Percentiles rank a stretch among this genome's conserved stretches.
Conservation (phyloP, 2,797 vertebrate genomes). For the Xenentodon cancila region DNA sequence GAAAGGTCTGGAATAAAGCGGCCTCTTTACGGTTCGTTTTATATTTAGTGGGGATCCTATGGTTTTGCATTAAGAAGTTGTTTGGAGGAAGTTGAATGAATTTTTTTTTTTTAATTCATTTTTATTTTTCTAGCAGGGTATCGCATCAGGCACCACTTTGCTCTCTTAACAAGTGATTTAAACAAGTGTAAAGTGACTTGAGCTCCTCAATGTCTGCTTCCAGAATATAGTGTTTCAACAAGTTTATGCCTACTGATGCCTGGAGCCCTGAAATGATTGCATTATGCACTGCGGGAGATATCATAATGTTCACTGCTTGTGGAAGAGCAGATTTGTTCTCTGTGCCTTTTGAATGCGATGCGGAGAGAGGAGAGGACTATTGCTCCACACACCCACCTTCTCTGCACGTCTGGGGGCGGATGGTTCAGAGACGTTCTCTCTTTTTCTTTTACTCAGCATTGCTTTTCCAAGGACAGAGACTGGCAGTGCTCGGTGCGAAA, state of each 20-base stretch:
- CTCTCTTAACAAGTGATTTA: constrained; percentile 49
- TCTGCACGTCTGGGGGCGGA: constrained; percentile 78
- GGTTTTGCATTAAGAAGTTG: constrained; percentile 19
- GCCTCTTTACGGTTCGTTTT: constrained; percentile 6
- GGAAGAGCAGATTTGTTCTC: constrained; percentile 75
- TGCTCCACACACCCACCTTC: constrained; percentile 83
- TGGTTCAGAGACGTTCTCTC: constrained; percentile 78
- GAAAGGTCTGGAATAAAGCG: constrained; percentile 31
- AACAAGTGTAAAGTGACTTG: constrained; percentile 68
- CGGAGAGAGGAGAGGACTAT: constrained; percentile 72
- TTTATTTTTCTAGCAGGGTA: constrained; percentile 23
- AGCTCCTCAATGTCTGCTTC: constrained; percentile 57
- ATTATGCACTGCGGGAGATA: constrained; percentile 75
- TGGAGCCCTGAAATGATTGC: constrained; percentile 65
- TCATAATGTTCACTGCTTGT: constrained; percentile 72
- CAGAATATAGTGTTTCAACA: constrained; percentile 70
- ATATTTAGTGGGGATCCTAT: constrained; percentile 1
- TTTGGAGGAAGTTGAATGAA: constrained; percentile 21
- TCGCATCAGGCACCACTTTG: constrained; percentile 48
- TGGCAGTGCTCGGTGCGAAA: constrained; percentile 42
- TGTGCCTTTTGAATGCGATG: constrained; percentile 77
- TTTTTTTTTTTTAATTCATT: constrained; percentile 26
- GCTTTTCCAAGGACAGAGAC: constrained; percentile 65
- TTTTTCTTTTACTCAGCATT: constrained; percentile 71
- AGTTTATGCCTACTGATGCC: constrained; percentile 64